Base-by-base conservation (phyloP, 2,113 vertebrate species). In the Tympanuchus pallidicinctus region DNA sequence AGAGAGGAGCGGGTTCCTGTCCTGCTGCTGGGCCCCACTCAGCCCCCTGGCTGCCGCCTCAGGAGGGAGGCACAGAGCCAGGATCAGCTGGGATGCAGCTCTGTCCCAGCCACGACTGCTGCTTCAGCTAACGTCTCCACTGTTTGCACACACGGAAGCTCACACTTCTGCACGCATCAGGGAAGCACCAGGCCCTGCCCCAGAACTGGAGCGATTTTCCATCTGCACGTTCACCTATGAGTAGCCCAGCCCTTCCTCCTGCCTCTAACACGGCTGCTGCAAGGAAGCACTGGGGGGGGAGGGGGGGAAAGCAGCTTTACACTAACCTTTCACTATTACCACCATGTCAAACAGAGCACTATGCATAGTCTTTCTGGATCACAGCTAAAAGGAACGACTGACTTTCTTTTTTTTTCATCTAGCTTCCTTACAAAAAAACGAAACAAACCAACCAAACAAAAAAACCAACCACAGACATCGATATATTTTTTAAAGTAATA, bases 281-380 rank as follows among this genome's bases (percentile, higher is more conserved):
- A 92, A 79, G 21, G 92, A 95, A 90, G 24, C 42, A 77, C 1
- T 0, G 34, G 45, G 60, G 95, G 81, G 43, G 50, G 38, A 10
- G 38, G 38, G 36, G 36, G 36, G 8, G 8, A 9, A 38, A 34
- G 54, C 52, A 54, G 52, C 27, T 16, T 54, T 28, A 30, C 27
- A 28, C 15, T 28, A 30, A 54, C 52, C 27, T 54, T 54, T 88
- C 86, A 24, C 42, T 79, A 64, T 82, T 92, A 92, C 75, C 95
- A 82, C 78, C 72, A 66, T 52, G 81, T 82, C 64, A 92, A 97
- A 90, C 86, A 95, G 71, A 83, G 94, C 57, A 85, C 38, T 60
- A 71, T 6, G 22, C 50, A 77, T 72, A 82, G 63, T 67, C 25
- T 43, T n/a, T 66, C 36, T 76, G 74, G 52, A 47, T 48, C 32